These are phyloP conservation scores for Protodeltote pygarga DNA, from an alignment of 2,888 invertebrate species.

Conservation along the genomic window DNA sequence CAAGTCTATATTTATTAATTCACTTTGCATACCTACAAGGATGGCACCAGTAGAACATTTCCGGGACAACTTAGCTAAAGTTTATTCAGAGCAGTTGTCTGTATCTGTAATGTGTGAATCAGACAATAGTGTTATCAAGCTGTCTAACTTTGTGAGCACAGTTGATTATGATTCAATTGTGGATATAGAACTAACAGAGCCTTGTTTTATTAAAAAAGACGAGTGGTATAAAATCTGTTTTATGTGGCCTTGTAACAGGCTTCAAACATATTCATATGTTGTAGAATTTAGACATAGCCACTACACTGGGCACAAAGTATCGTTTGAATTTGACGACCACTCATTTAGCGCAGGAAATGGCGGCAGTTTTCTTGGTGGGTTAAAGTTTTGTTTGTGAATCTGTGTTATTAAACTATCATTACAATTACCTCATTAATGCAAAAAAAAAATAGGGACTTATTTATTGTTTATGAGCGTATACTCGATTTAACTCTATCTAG, in stretches of 20 bases:
- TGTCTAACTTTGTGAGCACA: slow-evolving; percentile 70
- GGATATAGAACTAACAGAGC: slow-evolving; percentile 74
- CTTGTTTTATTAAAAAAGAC: slow-evolving; percentile 76
- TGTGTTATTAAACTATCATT: slow-evolving; percentile 4
- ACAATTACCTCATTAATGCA: slow-evolving; percentile 12
- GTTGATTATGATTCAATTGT: slow-evolving; percentile 79
- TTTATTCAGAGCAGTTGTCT: slow-evolving; percentile 77
- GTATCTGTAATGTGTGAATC: slow-evolving; percentile 70
- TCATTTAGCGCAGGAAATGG: slow-evolving; percentile 58
- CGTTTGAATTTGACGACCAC: slow-evolving; percentile 79
- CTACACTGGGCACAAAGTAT: slow-evolving; percentile 68
- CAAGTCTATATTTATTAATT: slow-evolving; percentile 80
- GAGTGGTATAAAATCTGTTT: slow-evolving; percentile 80
- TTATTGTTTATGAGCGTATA: slow-evolving; percentile 10
- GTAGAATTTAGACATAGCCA: slow-evolving; percentile 73
- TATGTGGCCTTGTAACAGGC: slow-evolving; percentile 71
- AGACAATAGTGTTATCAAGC: slow-evolving; percentile 70
- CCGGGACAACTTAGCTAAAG: slow-evolving; percentile 64
- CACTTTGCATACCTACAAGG: slow-evolving; percentile 77
- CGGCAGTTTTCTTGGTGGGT: slow-evolving; percentile 78
- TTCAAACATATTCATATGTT: slow-evolving; percentile 70
- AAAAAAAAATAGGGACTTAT: slow-evolving; percentile 9
- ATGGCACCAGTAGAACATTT: slow-evolving; percentile 75
- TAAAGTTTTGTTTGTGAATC: slow-evolving; percentile 77
- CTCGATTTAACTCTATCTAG: too few species aligned